Percentiles rank a stretch among this genome's conserved stretches.
Conservation (phyloP, 2,113 vertebrate genomes). For the Macquaria australasica region DNA sequence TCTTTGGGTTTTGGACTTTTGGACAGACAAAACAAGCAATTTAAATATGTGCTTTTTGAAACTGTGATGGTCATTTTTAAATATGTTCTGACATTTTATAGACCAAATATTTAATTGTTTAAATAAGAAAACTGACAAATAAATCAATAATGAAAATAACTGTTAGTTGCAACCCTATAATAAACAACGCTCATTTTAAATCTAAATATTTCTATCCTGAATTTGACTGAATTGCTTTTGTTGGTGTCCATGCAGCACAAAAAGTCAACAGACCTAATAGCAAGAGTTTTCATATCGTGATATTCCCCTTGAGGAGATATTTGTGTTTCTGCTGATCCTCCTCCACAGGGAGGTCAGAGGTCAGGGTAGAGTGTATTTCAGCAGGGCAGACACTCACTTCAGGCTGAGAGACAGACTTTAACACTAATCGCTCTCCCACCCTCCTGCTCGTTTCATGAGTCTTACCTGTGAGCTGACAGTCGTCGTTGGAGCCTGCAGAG, state of each 20-base stretch:
- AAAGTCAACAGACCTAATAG: not conserved
- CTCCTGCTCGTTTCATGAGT: not conserved
- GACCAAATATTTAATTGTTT: too few relatives aligned
- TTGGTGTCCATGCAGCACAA: not conserved
- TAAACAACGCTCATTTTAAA: not conserved
- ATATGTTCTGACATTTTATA: too few relatives aligned
- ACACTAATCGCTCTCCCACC: not conserved
- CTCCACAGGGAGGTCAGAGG: not conserved
- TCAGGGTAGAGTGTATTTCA: not conserved
- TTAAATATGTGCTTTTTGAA: too few relatives aligned
- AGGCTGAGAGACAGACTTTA: not conserved
- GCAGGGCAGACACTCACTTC: not conserved
- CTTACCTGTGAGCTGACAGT: constrained; percentile 77
- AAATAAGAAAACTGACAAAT: too few relatives aligned
- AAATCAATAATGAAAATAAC: not conserved
- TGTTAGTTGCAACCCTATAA: not conserved
- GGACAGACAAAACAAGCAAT: too few relatives aligned
- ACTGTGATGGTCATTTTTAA: too few relatives aligned
- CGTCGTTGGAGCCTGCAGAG: constrained; percentile 81
- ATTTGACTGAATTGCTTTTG: not conserved
- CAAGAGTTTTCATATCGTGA: not conserved
- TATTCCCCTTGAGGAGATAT: not conserved
- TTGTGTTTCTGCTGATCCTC: constrained; percentile 13
- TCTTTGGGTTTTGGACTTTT: too few relatives aligned
- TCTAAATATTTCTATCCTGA: not conserved